phyloP scores from a whole-genome alignment of 2,113 vertebrate species.

The Myodes glareolus region DNA sequence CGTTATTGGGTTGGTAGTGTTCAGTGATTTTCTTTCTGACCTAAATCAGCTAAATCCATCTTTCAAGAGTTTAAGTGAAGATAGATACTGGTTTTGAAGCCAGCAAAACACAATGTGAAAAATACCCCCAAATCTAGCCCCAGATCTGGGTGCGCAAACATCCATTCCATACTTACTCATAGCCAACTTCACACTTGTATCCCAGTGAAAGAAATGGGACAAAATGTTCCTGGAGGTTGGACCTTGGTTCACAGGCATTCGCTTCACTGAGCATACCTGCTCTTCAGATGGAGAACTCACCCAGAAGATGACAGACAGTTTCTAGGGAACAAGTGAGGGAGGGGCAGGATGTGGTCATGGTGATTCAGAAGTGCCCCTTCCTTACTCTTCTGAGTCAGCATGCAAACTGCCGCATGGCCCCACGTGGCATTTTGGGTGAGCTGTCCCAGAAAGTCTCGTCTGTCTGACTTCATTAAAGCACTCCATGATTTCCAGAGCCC shows the following conservation, averaged over 20 bases:
- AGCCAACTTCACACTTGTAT: conserved; percentile 23
- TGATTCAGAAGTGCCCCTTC: conserved; percentile 70
- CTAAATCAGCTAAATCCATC: conserved; percentile 6
- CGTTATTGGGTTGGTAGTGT: not conserved
- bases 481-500: conserved; percentile 49
- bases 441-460: conserved; percentile 7
- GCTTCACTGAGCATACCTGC: conserved; percentile 53
- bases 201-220: not conserved
- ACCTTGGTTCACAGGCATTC: conserved; percentile 37
- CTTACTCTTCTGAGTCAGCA: conserved; percentile 73
- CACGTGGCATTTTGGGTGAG: conserved; percentile 60
- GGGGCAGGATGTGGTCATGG: conserved; percentile 79
- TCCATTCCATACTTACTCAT: conserved; percentile 63
- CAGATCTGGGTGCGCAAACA: not conserved
- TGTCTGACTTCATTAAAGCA: conserved; percentile 33
- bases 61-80: not conserved
- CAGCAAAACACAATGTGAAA: not conserved
- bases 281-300: conserved; percentile 20
- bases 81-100: not conserved
- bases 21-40: conserved; percentile 22
- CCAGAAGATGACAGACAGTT: conserved; percentile 58
- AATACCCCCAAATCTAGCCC: not conserved
- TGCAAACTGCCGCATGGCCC: conserved; percentile 43
- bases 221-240: conserved; percentile 63
- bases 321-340: conserved; percentile 71